Evolutionary conservation across 2,797 vertebrate species (phyloP).

Genomic region (Tapera naevia): DNA sequence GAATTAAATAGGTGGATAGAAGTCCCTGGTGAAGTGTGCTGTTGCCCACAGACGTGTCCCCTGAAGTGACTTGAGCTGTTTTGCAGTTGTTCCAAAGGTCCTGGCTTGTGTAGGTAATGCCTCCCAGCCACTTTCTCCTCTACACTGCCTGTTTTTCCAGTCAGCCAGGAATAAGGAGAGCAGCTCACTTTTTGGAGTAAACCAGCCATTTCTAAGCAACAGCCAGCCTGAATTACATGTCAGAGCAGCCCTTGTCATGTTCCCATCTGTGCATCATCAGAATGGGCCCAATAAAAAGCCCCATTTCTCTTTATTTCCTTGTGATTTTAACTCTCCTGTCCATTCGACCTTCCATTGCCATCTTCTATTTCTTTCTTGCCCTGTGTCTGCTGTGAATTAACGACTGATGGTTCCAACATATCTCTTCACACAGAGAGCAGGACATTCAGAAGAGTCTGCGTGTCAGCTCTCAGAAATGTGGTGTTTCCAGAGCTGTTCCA

Average conservation of each 20-base stretch:
- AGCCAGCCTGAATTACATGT: neutral
- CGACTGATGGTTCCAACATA: neutral
- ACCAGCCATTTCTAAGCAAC: neutral
- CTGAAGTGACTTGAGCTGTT: neutral
- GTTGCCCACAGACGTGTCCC: neutral
- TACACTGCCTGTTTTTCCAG: neutral
- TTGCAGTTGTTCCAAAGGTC: neutral
- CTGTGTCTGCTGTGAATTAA: neutral
- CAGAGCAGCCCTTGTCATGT: neutral
- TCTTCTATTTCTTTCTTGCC: neutral
- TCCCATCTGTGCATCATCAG: neutral
- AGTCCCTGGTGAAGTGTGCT: neutral
- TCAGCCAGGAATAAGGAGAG: neutral
- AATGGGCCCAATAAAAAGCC: constrained; percentile 12
- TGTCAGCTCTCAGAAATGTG: neutral
- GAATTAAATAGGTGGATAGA: neutral
- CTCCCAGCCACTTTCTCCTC: neutral
- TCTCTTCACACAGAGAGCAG: neutral
- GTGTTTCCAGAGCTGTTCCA: neutral
- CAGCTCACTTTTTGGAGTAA: neutral
- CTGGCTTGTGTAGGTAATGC: neutral
- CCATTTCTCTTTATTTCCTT: neutral
- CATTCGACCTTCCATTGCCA: neutral
- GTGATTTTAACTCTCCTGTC: neutral
- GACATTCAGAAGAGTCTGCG: neutral